A percentile compares a stretch with the other conserved stretches of the same genome.
These are phyloP conservation scores for Labroides dimidiatus DNA, from an alignment of 2,797 vertebrate genomes.

Conservation along the genomic window DNA sequence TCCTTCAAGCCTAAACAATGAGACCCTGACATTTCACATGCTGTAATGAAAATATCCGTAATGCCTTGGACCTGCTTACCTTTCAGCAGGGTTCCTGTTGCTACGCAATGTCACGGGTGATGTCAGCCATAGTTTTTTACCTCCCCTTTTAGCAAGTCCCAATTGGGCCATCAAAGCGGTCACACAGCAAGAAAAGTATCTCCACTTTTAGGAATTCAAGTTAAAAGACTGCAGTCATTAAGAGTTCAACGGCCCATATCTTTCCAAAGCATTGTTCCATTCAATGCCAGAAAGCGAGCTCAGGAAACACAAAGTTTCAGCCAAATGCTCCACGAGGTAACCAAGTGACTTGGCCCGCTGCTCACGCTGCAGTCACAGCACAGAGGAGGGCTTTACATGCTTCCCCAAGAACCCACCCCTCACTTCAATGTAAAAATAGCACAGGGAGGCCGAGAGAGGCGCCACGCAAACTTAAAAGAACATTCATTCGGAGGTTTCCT, in stretches of 20 bases:
- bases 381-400: slow-evolving; percentile 34
- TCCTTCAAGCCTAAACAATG: slow-evolving; percentile 5
- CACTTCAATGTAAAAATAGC: slow-evolving; percentile 53
- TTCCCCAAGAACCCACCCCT: slow-evolving; percentile 47
- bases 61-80: slow-evolving; percentile 51
- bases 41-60: neutral
- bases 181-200: neutral
- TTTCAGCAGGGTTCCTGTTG: slow-evolving; percentile 37
- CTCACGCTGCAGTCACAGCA: slow-evolving; percentile 26
- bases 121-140: slow-evolving; percentile 34
- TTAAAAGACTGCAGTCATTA: neutral
- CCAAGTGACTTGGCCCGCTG: slow-evolving; percentile 15
- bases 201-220: neutral
- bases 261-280: neutral
- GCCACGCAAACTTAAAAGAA: slow-evolving; percentile 22
- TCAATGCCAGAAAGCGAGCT: neutral
- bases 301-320: slow-evolving; percentile 19
- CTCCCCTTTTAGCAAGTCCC: slow-evolving; percentile 9
- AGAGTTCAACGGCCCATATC: neutral
- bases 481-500: slow-evolving; percentile 42
- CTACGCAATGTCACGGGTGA: slow-evolving; percentile 28
- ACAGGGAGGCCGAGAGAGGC: slow-evolving; percentile 21
- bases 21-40: slow-evolving; percentile 21
- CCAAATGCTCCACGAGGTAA: slow-evolving; percentile 8
- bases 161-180: slow-evolving; percentile 1